Evolutionary conservation across 2,113 vertebrate genomes (phyloP).

Genomic region (Dasyprocta punctata): DNA sequence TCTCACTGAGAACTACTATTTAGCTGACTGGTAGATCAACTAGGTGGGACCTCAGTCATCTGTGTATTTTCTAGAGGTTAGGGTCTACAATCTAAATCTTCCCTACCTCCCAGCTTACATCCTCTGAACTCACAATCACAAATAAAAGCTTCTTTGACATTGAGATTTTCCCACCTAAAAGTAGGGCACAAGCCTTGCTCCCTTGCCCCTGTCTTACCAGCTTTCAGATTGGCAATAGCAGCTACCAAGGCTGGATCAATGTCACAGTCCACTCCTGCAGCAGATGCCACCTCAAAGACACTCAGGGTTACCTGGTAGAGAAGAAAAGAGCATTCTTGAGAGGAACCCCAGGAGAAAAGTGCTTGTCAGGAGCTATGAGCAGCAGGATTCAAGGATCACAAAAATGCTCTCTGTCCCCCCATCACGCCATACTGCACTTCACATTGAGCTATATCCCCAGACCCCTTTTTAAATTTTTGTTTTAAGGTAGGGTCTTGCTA

Average conservation of each 20-base stretch:
- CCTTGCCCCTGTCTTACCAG: constrained; percentile 84
- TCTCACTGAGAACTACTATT: constrained; percentile 4
- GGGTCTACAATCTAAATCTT: background rate
- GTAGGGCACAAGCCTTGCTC: background rate
- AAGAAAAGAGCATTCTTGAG: background rate
- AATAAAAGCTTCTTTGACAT: constrained; percentile 43
- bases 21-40: background rate
- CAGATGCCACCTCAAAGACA: constrained; percentile 93
- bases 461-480: background rate
- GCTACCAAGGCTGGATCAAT: constrained; percentile 92
- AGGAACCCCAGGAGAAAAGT: background rate
- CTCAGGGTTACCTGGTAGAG: constrained; percentile 89
- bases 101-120: background rate
- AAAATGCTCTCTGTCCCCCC: background rate
- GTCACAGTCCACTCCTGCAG: constrained; percentile 91
- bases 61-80: constrained; percentile 29
- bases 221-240: constrained; percentile 88
- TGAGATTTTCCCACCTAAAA: constrained; percentile 9
- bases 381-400: background rate
- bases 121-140: constrained; percentile 17
- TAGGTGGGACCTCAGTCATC: constrained; percentile 22
- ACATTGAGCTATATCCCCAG: background rate
- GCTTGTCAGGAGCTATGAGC: background rate
- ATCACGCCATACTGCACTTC: background rate
- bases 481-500: background rate